Percentiles rank a stretch among this genome's conserved stretches.
These are phyloP conservation scores for Lochmaea crataegi DNA, from an alignment of 2,888 invertebrate genomes.

Conservation along the genomic window DNA sequence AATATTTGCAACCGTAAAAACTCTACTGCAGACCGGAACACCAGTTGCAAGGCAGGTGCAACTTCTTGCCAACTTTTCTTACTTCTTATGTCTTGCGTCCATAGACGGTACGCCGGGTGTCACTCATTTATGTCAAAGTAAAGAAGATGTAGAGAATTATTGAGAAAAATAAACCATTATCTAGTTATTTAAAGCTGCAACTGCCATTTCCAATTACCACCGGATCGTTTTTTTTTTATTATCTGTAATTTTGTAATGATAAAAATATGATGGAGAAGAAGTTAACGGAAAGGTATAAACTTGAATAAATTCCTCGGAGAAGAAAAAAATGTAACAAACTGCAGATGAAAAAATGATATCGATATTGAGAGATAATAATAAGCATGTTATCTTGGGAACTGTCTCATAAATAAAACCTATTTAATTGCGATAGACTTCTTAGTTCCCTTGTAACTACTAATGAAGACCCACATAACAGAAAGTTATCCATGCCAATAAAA, in stretches of 20 bases:
- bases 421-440: no score
- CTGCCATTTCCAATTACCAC: background rate
- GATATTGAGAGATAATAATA: no score
- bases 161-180: background rate
- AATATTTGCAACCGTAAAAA: slow-evolving; percentile 59
- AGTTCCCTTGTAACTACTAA: no score
- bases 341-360: no score
- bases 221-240: background rate
- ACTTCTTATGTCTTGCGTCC: slow-evolving; percentile 39
- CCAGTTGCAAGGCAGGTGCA: slow-evolving; percentile 60
- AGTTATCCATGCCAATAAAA: no score
- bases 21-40: slow-evolving; percentile 57
- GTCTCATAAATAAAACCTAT: no score
- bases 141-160: background rate
- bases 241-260: background rate
- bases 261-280: no score
- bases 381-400: no score
- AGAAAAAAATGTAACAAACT: no score
- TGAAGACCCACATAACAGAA: no score
- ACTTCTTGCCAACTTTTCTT: slow-evolving; percentile 54
- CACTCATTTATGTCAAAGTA: slow-evolving; percentile 4
- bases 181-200: background rate
- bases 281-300: no score
- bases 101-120: slow-evolving; percentile 15
- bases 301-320: no score